phyloP scores from a whole-genome alignment of 2,797 vertebrate species.

The Trichosurus vulpecula region DNA sequence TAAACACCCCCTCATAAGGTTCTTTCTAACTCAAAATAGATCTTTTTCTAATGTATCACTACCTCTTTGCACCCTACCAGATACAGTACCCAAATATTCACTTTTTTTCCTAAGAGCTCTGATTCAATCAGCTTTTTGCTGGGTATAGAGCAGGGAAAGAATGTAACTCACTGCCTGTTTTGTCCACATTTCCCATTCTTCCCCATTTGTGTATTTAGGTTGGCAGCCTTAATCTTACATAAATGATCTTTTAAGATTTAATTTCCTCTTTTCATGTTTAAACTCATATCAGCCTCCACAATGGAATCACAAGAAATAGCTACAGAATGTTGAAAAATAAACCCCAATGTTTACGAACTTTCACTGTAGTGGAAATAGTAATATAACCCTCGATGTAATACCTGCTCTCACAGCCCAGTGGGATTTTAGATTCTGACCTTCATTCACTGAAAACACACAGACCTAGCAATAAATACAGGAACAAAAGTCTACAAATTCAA shows the following conservation, averaged over 20 bases:
- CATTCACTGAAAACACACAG: constrained; percentile 11
- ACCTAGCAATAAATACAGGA: constrained; percentile 38
- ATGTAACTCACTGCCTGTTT: constrained; percentile 38
- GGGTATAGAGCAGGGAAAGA: constrained; percentile 24
- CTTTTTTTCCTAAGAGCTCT: constrained; percentile 23
- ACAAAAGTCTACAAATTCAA: neutral
- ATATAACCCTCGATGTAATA: constrained; percentile 26
- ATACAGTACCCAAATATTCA: neutral
- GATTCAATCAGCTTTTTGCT: constrained; percentile 39
- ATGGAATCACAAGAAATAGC: constrained; percentile 62
- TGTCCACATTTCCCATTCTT: constrained; percentile 55
- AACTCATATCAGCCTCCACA: constrained; percentile 62
- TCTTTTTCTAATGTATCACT: neutral
- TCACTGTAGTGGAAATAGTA: neutral
- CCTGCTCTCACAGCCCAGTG: constrained; percentile 35
- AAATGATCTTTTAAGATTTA: constrained; percentile 75
- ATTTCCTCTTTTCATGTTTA: constrained; percentile 73
- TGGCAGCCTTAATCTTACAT: constrained; percentile 63
- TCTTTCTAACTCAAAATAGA: neutral
- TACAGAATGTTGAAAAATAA: constrained; percentile 59
- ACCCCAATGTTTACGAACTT: constrained; percentile 40
- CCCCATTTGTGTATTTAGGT: constrained; percentile 39
- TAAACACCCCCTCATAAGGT: neutral
- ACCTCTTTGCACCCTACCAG: neutral
- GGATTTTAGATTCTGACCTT: constrained; percentile 35